Base-by-base conservation (phyloP, 1,140 invertebrate genomes). In the Nylanderia fulva region DNA sequence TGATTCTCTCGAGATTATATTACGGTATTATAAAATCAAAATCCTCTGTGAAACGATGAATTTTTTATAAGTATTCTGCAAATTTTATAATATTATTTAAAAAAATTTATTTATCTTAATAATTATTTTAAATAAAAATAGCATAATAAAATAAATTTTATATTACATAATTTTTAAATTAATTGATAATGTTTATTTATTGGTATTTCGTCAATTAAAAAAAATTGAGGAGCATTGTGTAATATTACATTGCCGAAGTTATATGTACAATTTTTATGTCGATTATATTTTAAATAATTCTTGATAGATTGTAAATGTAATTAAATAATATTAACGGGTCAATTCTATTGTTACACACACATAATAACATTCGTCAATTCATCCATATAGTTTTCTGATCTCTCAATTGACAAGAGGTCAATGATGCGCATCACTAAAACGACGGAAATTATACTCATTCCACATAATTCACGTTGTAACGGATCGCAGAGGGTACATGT, bases 361-460 rank as follows among this genome's bases (percentile, higher is more conserved):
- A 42, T 27, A 60, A 60, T 27, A 75, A 61, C 18, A 42, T 58
- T 54, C 27, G 29, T 27, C 15, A 56, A 79, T 29, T 24, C 18
- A 71, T 21, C 11, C 68, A 27, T 5, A 11, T 9, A 6, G 36
- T 15, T 60, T 72, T 82, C 52, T 29, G 66, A 45, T 27, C 52
- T 21, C 6, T 56, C 64, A 58, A 80, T 80, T 72, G 52, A 24
- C 39, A 33, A 54, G 33, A 71, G 77, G 77, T 71, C 66, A 42
- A 82, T 82, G 66, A 60, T 82, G 66, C 77, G 64, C 64, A 36
- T 69, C 64, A 45, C 11, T 36, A 24, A 56, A 56, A 64, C 36
- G 69, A 15, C 77, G 77, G 77, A 82, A 82, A 82, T 82, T 82
- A 33, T 13, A 45, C 36, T 58, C 24, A 24, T 71, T 82, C 52